These are phyloP conservation scores for Lates japonicus DNA, from an alignment of 2,797 vertebrate genomes.

Conservation along the genomic window DNA sequence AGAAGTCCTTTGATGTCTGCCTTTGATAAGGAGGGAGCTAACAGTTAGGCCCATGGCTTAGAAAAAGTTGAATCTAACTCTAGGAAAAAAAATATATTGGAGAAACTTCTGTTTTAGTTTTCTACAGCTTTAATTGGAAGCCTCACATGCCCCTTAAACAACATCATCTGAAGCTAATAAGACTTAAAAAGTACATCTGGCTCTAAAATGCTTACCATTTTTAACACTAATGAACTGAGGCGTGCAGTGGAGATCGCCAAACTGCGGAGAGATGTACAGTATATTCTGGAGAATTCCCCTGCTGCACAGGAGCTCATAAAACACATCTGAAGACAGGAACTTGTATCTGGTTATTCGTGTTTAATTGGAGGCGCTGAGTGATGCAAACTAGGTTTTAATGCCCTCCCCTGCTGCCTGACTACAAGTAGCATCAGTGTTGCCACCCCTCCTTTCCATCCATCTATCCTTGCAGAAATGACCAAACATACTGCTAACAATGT, in stretches of 20 bases:
- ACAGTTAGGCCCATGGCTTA: constrained; percentile 63
- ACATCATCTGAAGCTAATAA: constrained; percentile 88
- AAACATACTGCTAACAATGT: constrained; percentile 67
- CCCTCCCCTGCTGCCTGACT: constrained; percentile 83
- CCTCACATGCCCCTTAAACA: constrained; percentile 85
- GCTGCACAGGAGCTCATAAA: constrained; percentile 85
- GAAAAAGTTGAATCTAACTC: constrained; percentile 74
- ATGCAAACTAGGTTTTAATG: constrained; percentile 87
- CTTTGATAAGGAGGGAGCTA: constrained; percentile 73
- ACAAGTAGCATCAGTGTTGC: constrained; percentile 79
- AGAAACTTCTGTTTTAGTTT: constrained; percentile 80
- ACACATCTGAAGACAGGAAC: constrained; percentile 84
- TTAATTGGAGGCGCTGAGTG: constrained; percentile 88
- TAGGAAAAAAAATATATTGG: constrained; percentile 46
- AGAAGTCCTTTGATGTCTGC: constrained; percentile 76
- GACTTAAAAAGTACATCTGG: constrained; percentile 88
- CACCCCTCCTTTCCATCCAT: constrained; percentile 71
- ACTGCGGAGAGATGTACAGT: constrained; percentile 78
- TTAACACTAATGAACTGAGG: constrained; percentile 88
- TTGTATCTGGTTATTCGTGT: constrained; percentile 87
- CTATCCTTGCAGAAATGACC: constrained; percentile 77
- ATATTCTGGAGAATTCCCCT: constrained; percentile 83
- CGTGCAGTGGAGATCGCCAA: constrained; percentile 79
- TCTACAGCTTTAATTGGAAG: constrained; percentile 83
- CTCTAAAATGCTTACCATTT: constrained; percentile 87